Evolutionary conservation across 2,888 invertebrate genomes (phyloP).

Genomic region (Drosophila tripunctata): DNA sequence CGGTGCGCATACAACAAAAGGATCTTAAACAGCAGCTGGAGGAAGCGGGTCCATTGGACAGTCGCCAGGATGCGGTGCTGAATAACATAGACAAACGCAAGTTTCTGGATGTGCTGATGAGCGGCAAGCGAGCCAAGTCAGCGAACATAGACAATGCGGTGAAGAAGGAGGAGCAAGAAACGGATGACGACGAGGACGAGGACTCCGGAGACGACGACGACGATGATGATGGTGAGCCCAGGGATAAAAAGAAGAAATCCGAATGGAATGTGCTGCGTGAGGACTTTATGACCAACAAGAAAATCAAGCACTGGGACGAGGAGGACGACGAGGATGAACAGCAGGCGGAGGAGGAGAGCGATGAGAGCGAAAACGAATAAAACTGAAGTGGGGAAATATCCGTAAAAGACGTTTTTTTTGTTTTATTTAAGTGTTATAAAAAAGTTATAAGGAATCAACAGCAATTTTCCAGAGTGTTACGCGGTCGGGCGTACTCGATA

Average conservation of each 20-base stretch:
- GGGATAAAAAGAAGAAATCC: slow-evolving; percentile 78
- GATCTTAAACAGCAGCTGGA: slow-evolving; percentile 89
- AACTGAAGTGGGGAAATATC: too few species aligned
- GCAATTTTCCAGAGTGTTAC: too few species aligned
- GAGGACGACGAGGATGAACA: slow-evolving; percentile 87
- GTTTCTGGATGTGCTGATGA: slow-evolving; percentile 92
- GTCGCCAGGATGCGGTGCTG: slow-evolving; percentile 90
- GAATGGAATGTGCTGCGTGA: slow-evolving; percentile 90
- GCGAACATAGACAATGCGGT: slow-evolving; percentile 84
- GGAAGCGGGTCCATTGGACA: slow-evolving; percentile 90
- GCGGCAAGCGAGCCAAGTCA: slow-evolving; percentile 86
- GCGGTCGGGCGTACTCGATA: too few species aligned
- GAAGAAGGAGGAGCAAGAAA: slow-evolving; percentile 85
- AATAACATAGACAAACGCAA: slow-evolving; percentile 89
- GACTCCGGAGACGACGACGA: slow-evolving; percentile 80
- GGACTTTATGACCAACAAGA: slow-evolving; percentile 95
- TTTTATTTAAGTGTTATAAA: too few species aligned
- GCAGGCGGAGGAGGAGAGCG: slow-evolving; percentile 19
- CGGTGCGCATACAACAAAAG: slow-evolving; percentile 93
- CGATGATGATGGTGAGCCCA: slow-evolving; percentile 54
- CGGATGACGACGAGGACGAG: slow-evolving; percentile 80
- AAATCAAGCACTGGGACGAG: slow-evolving; percentile 96
- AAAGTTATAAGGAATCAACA: too few species aligned
- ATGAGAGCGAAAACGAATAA: slow-evolving; percentile 51
- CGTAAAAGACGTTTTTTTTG: too few species aligned